Base-by-base conservation (phyloP, 2,888 invertebrate genomes). In the Polymixis lichenea region DNA sequence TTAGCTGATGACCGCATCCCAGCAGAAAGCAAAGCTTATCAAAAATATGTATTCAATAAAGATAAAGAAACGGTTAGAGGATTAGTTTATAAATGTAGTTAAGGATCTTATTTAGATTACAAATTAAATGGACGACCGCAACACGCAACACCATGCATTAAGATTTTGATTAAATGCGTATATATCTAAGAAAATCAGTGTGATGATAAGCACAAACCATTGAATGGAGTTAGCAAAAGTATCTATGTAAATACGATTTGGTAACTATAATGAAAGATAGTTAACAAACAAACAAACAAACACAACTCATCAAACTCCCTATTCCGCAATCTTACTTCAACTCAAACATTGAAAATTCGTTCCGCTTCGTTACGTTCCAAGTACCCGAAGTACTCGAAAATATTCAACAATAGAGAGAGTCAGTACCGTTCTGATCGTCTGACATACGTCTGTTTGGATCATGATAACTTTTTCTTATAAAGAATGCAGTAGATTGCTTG, bases 381-480 rank as follows among this genome's bases (percentile, higher is more conserved):
- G 86, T 82, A 83, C 65, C 22, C 43, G 62, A 77, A 64, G 87
- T 85, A 86, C 85, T 87, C 67, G 66, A 87, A 80, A 70, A 58
- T 82, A 75, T 76, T 51, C 75, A 80, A 87, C 87, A 87, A 87
- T 87, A 81, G 88, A 80, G 68, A 82, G 71, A 84, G 79, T 74
- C 81, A 68, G 72, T 86, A 75, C 66, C 81, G 58, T 86, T 86
- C 64, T 71, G 78, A 82, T 86, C 53, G 72, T 77, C 79, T 82
- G 84, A 84, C 86, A 76, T 68, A 85, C 80, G 87, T 77, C 81
- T 46, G 78, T 61, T 82, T 73, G 70, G 74, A 88, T 83, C 88
- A 85, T 87, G 88, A 87, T 87, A 86, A 86, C 80, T 83, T 85
- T 86, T 86, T 88, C 81, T 79, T 60, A 85, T 67, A 82, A 86